phyloP scores from a whole-genome alignment of 2,113 vertebrate genomes.

The Pomatorhinus ruficollis region DNA sequence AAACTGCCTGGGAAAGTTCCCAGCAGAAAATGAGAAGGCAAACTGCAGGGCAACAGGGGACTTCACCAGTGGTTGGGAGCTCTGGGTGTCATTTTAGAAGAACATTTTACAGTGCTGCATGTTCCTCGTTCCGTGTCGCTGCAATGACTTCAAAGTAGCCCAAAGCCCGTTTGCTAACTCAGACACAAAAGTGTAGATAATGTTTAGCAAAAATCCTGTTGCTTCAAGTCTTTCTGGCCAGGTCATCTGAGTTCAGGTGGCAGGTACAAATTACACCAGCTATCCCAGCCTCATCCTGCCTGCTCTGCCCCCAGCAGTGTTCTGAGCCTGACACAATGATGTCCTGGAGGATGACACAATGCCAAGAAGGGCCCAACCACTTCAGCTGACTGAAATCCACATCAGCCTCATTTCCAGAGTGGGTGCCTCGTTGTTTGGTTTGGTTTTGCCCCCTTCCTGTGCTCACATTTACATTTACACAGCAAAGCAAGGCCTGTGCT shows the following conservation, averaged over 20 bases:
- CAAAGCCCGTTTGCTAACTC: background rate
- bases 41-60: too few relatives aligned
- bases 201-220: background rate
- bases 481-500: background rate
- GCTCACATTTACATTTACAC: background rate
- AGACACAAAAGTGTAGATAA: background rate
- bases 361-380: background rate
- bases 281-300: background rate
- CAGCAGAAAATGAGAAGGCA: too few relatives aligned
- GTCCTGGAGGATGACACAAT: background rate
- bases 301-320: background rate
- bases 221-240: background rate
- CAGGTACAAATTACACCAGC: background rate
- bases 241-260: background rate
- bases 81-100: background rate
- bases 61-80: background rate
- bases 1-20: too few relatives aligned
- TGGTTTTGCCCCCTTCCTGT: background rate
- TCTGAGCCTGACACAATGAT: background rate
- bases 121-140: background rate
- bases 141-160: background rate
- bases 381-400: background rate
- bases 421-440: background rate
- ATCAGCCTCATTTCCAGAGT: background rate
- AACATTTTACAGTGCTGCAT: background rate